Evolutionary conservation across 2,113 vertebrate species (phyloP).

Genomic region (Myanophis thanlyinensis): DNA sequence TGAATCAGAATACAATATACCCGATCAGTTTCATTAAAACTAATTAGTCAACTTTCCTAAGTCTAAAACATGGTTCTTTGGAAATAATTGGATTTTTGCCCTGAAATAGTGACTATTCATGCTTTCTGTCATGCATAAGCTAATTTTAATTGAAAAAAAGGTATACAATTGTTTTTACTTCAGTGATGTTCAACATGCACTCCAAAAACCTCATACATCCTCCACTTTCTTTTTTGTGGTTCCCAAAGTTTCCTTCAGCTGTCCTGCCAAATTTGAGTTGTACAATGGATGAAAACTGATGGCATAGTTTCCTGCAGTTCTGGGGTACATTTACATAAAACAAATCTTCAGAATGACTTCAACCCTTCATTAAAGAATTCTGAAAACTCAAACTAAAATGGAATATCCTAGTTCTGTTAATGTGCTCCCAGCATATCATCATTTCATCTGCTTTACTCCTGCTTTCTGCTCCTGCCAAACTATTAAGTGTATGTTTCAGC

Average conservation of each 20-base stretch:
- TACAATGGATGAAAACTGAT: not conserved
- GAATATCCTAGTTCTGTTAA: not conserved
- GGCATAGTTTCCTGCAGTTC: not conserved
- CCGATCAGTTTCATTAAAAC: not conserved
- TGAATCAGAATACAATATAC: not conserved
- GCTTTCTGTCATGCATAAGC: not conserved
- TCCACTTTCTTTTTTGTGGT: not conserved
- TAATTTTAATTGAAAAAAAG: not conserved
- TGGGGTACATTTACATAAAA: not conserved
- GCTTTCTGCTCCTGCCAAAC: not conserved
- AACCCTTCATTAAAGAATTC: not conserved
- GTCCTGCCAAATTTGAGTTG: not conserved
- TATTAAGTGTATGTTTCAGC: not conserved
- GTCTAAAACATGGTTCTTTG: not conserved
- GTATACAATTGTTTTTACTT: not conserved
- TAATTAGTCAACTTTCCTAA: not conserved
- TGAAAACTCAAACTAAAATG: not conserved
- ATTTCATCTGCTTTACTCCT: not conserved
- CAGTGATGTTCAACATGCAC: not conserved
- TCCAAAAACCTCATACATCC: not conserved
- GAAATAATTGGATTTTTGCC: not conserved
- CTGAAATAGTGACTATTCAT: not conserved
- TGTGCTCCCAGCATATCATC: not conserved
- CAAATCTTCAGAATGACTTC: not conserved
- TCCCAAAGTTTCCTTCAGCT: not conserved